A percentile compares a stretch with the other conserved stretches of the same genome.
These are phyloP conservation scores for Aldabrachelys gigantea DNA, from an alignment of 2,113 vertebrate genomes.

Conservation along the genomic window DNA sequence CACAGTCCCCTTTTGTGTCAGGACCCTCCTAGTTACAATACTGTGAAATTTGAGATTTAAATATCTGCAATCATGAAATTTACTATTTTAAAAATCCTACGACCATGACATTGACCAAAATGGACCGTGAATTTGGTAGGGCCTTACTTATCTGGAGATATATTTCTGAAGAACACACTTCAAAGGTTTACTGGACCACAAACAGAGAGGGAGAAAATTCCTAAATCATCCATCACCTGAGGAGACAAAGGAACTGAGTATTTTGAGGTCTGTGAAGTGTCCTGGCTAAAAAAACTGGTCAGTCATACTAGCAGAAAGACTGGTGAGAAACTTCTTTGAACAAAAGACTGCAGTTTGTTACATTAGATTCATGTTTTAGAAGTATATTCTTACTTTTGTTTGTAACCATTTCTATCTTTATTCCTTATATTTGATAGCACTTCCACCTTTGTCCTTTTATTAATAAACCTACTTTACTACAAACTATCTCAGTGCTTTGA, in stretches of 20 bases:
- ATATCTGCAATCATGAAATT: too few relatives aligned
- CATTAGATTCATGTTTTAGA: background rate
- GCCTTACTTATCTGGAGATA: too few relatives aligned
- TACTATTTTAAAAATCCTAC: too few relatives aligned
- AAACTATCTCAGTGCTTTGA: background rate
- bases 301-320: background rate
- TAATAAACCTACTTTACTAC: background rate
- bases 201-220: background rate
- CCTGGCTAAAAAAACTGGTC: background rate
- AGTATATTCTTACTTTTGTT: background rate
- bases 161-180: background rate
- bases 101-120: too few relatives aligned
- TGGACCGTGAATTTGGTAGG: too few relatives aligned
- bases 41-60: too few relatives aligned
- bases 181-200: background rate
- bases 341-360: background rate
- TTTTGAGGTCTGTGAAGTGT: background rate
- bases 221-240: background rate
- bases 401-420: background rate
- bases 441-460: background rate
- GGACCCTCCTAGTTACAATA: too few relatives aligned
- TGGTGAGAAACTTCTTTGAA: background rate
- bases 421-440: background rate
- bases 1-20: too few relatives aligned
- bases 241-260: background rate